Conservation (phyloP, 2,888 invertebrate genomes). For the Trissoscelio sp. region DNA sequence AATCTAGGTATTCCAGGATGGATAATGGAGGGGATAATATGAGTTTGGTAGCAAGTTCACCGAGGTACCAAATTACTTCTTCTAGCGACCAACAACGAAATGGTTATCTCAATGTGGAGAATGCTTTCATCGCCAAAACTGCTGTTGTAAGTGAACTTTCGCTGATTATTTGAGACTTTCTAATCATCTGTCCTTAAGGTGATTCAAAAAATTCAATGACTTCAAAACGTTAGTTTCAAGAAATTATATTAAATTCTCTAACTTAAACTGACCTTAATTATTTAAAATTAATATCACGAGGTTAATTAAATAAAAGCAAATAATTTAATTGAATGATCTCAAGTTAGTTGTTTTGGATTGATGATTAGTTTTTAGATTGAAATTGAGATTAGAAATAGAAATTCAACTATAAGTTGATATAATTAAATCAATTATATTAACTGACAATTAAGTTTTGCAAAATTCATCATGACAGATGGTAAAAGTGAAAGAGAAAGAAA, state of each 20-base stretch:
- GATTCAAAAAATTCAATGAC: too few species aligned
- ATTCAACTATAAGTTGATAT: too few species aligned
- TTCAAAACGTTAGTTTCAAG: too few species aligned
- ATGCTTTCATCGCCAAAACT: slow-evolving; percentile 82
- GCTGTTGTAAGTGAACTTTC: slow-evolving; percentile 78
- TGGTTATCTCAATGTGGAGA: slow-evolving; percentile 79
- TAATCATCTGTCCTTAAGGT: background rate
- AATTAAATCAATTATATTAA: too few species aligned
- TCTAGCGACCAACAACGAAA: slow-evolving; percentile 73
- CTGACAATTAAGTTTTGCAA: background rate
- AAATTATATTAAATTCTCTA: too few species aligned
- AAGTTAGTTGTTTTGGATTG: too few species aligned
- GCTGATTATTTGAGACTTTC: slow-evolving; percentile 7
- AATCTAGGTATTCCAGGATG: slow-evolving; percentile 76
- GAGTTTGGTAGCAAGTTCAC: slow-evolving; percentile 79
- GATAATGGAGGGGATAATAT: slow-evolving; percentile 77
- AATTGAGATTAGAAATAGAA: too few species aligned
- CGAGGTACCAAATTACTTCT: slow-evolving; percentile 78
- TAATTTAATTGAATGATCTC: too few species aligned
- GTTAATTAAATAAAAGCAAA: too few species aligned
- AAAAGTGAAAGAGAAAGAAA: slow-evolving; percentile 49
- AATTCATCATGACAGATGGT: background rate
- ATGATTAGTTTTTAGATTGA: too few species aligned
- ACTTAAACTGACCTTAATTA: too few species aligned
- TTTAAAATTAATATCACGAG: too few species aligned